A percentile compares a stretch with the other conserved stretches of the same genome.
phyloP scores from a whole-genome alignment of 2,888 invertebrate species.

The Brachypalpus laphriformis region DNA sequence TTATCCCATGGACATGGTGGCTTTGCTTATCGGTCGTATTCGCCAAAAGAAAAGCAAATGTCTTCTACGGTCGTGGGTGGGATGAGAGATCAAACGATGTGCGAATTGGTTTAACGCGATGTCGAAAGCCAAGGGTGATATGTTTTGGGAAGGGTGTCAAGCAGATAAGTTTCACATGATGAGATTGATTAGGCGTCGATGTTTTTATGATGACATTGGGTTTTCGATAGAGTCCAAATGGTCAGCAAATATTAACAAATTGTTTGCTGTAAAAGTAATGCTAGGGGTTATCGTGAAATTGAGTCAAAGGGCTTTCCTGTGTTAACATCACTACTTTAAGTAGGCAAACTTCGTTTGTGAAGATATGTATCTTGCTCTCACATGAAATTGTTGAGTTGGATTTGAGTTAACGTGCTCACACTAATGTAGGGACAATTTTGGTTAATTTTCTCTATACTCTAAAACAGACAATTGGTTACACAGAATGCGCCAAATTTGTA shows the following conservation, averaged over 20 bases:
- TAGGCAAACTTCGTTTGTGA: too few relatives aligned
- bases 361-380: too few relatives aligned
- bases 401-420: too few relatives aligned
- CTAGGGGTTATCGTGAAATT: background rate
- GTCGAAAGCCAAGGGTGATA: slow-evolving; percentile 43
- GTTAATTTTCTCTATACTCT: too few relatives aligned
- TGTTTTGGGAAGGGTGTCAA: slow-evolving; percentile 19
- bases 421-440: too few relatives aligned
- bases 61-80: background rate
- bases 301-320: too few relatives aligned
- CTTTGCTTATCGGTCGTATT: slow-evolving; percentile 50
- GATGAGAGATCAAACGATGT: slow-evolving; percentile 40
- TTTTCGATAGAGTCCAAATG: background rate
- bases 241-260: background rate
- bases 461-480: too few relatives aligned
- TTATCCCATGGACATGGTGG: slow-evolving; percentile 42
- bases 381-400: too few relatives aligned
- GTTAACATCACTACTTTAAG: too few relatives aligned
- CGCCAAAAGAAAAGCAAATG: slow-evolving; percentile 32
- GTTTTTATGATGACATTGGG: slow-evolving; percentile 8
- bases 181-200: slow-evolving; percentile 48
- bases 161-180: slow-evolving; percentile 42
- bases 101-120: slow-evolving; percentile 60
- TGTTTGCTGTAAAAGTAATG: background rate
- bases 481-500: too few relatives aligned